Evolutionary conservation across 2,113 vertebrate genomes (phyloP).

Genomic region (Nothobranchius kuhntae): DNA sequence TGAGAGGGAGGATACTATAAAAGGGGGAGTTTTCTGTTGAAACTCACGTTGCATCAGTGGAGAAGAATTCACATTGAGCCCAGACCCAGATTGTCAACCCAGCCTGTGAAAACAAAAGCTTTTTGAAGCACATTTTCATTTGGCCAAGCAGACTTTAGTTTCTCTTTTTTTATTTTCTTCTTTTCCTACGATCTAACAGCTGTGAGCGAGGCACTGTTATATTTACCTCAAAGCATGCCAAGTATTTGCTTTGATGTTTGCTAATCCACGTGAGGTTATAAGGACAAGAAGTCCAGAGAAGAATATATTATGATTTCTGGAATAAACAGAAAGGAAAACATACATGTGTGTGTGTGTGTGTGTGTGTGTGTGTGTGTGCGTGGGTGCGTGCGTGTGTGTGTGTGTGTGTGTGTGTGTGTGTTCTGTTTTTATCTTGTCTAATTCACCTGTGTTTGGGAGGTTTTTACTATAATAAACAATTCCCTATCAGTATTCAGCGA

Average conservation of each 20-base stretch:
- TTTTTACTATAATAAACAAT: too few relatives aligned
- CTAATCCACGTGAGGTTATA: slow-evolving; percentile 48
- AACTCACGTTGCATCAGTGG: slow-evolving; percentile 69
- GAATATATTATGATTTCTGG: slow-evolving; percentile 14
- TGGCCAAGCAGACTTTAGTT: slow-evolving; percentile 19
- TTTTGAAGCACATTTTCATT: slow-evolving; percentile 49
- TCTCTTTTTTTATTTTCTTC: neutral
- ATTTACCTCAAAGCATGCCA: slow-evolving; percentile 63
- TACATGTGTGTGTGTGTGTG: too few relatives aligned
- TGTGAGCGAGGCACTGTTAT: slow-evolving; percentile 55
- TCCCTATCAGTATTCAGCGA: too few relatives aligned
- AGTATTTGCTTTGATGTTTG: slow-evolving; percentile 62
- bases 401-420: too few relatives aligned
- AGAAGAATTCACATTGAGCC: slow-evolving; percentile 66
- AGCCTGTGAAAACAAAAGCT: slow-evolving; percentile 40
- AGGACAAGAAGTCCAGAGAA: slow-evolving; percentile 24
- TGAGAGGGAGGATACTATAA: slow-evolving; percentile 1
- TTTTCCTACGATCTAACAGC: slow-evolving; percentile 43
- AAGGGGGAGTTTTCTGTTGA: slow-evolving; percentile 20
- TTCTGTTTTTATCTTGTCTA: too few relatives aligned
- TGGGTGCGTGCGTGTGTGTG: too few relatives aligned
- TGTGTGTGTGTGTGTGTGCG: too few relatives aligned
- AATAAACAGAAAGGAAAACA: neutral
- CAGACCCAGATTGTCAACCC: slow-evolving; percentile 57
- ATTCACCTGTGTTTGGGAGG: too few relatives aligned